Percentiles rank a stretch among this genome's conserved stretches.
Evolutionary conservation across 2,797 vertebrate species (phyloP).

Genomic region (Columba guinea): DNA sequence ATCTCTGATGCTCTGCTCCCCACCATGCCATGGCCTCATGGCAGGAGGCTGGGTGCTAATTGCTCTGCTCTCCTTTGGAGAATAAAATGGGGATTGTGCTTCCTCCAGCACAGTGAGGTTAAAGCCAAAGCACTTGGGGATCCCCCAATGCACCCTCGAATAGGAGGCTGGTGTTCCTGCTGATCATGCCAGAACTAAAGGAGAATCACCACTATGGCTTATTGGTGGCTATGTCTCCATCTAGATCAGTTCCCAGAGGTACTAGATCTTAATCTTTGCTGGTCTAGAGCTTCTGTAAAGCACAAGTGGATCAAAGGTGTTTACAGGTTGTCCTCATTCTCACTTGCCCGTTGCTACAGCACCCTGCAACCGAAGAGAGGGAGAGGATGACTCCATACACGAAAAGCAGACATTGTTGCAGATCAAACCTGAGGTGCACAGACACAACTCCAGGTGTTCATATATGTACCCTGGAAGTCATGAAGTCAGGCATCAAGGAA

Average conservation of each 20-base stretch:
- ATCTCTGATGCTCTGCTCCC: not conserved
- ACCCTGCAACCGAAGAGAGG: not conserved
- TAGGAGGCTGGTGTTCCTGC: not conserved
- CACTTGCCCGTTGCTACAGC: not conserved
- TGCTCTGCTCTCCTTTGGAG: not conserved
- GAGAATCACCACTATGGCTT: not conserved
- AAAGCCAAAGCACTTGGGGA: not conserved
- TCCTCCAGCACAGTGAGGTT: not conserved
- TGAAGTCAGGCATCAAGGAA: not conserved
- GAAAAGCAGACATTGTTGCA: not conserved
- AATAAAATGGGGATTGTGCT: not conserved
- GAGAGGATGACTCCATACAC: not conserved
- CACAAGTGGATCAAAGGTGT: not conserved
- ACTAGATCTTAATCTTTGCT: not conserved
- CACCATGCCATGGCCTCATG: not conserved
- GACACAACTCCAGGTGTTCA: not conserved
- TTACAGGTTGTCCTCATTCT: not conserved
- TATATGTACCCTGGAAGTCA: not conserved
- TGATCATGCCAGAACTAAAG: not conserved
- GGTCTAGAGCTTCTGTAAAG: not conserved
- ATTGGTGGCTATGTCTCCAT: rapidly evolving
- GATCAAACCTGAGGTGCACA: not conserved
- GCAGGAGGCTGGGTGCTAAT: not conserved
- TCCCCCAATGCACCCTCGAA: not conserved
- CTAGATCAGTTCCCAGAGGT: not conserved